Conservation (phyloP, 1,140 invertebrate species). For the Drosophila mauritiana region DNA sequence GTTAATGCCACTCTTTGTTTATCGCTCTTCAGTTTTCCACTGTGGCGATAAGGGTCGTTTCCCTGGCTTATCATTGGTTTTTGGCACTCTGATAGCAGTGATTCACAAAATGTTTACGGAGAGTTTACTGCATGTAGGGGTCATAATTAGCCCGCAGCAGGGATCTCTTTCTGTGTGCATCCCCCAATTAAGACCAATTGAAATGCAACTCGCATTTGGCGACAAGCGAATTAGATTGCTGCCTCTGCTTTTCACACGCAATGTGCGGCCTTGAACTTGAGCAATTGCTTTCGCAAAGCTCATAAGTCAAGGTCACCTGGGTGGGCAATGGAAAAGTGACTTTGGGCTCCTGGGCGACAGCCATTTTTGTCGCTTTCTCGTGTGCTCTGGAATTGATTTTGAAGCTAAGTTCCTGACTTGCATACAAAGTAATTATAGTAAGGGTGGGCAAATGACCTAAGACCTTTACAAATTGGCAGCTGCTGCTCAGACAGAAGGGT, state of each 20-base stretch:
- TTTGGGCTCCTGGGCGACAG: neutral
- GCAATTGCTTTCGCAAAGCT: constrained; percentile 31
- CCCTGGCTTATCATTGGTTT: constrained; percentile 19
- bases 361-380: neutral
- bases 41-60: constrained; percentile 22
- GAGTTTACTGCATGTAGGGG: neutral
- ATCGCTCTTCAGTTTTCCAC: constrained; percentile 6
- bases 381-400: constrained; percentile 12
- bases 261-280: constrained; percentile 44
- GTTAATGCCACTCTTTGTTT: constrained; percentile 39
- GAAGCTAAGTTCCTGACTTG: neutral
- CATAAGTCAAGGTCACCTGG: constrained; percentile 38
- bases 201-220: constrained; percentile 22
- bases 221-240: constrained; percentile 16
- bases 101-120: constrained; percentile 18
- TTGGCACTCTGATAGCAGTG: constrained; percentile 8
- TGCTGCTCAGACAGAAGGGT: neutral
- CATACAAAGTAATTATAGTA: constrained; percentile 18
- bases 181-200: constrained; percentile 20
- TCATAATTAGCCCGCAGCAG: neutral
- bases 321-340: constrained; percentile 7
- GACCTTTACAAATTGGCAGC: neutral
- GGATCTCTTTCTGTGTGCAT: neutral
- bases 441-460: constrained; percentile 2
- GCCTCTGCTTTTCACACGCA: constrained; percentile 26